A percentile compares a stretch with the other conserved stretches of the same genome.
Conservation (phyloP, 1,140 invertebrate species). For the Ceratitis capitata region DNA sequence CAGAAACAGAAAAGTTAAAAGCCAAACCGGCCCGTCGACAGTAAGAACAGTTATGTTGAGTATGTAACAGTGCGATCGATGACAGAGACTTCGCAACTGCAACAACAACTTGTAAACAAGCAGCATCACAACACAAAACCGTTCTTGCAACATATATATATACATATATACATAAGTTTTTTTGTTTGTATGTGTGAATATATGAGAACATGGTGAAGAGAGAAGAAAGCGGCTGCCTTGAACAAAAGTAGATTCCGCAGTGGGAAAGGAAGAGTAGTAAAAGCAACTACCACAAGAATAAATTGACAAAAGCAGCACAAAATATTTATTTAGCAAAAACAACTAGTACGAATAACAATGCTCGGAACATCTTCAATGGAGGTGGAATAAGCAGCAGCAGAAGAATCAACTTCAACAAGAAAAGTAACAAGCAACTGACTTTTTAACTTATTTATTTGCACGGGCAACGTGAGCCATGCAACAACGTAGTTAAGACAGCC, state of each 20-base stretch:
- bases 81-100: slow-evolving; percentile 6
- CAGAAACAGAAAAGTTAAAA: neutral
- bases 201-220: no score
- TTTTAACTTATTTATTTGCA: neutral
- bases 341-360: neutral
- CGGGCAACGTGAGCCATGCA: neutral
- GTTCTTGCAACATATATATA: no score
- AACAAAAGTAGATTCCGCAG: neutral
- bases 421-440: neutral
- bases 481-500: no score
- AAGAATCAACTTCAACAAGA: neutral
- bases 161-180: no score
- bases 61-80: slow-evolving; percentile 25
- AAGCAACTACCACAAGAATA: no score
- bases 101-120: slow-evolving; percentile 12
- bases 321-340: neutral
- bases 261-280: no score
- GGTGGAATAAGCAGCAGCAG: neutral
- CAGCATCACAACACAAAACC: slow-evolving; percentile 3
- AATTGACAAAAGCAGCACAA: neutral
- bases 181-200: neutral
- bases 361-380: neutral
- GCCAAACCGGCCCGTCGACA: slow-evolving; percentile 1
- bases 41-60: slow-evolving; percentile 17
- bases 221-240: neutral